These are phyloP conservation scores for Chrysaora quinquecirrha DNA, from an alignment of 30 jellyfish, hydroid and myxozoan species.

Conservation along the genomic window DNA sequence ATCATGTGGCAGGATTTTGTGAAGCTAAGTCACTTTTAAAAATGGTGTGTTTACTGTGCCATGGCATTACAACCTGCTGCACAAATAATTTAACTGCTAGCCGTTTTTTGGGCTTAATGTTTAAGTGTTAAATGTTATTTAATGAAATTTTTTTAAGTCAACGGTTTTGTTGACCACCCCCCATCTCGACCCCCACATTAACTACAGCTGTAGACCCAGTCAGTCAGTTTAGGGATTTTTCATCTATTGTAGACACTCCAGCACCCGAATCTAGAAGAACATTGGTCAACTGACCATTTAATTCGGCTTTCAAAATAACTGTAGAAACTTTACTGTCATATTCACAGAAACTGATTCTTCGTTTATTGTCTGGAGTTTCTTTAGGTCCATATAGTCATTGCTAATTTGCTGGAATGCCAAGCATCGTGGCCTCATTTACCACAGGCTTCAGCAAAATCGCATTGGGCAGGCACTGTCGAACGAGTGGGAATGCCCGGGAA, in stretches of 20 bases:
- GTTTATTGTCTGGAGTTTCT: not conserved
- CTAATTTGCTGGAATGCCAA: not conserved
- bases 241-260: slow-evolving; percentile 6
- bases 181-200: too few relatives aligned
- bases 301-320: slow-evolving; percentile 1
- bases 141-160: too few relatives aligned
- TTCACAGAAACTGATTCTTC: not conserved
- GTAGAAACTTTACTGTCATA: not conserved
- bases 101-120: too few relatives aligned
- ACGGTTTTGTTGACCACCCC: too few relatives aligned
- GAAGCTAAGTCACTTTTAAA: too few relatives aligned
- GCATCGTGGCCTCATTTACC: slow-evolving; percentile 22
- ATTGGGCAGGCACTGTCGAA: slow-evolving; percentile 1
- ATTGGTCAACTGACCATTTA: not conserved
- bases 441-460: slow-evolving; percentile 29
- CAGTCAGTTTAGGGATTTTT: not conserved
- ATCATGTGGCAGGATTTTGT: too few relatives aligned
- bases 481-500: too few relatives aligned
- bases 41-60: too few relatives aligned
- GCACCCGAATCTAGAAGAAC: slow-evolving; percentile 13
- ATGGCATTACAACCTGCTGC: too few relatives aligned
- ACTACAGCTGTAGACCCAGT: too few relatives aligned
- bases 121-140: too few relatives aligned
- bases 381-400: slow-evolving; percentile 14
- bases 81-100: too few relatives aligned